Conservation (phyloP, 1,140 invertebrate species). For the Lordiphosa collinella region DNA sequence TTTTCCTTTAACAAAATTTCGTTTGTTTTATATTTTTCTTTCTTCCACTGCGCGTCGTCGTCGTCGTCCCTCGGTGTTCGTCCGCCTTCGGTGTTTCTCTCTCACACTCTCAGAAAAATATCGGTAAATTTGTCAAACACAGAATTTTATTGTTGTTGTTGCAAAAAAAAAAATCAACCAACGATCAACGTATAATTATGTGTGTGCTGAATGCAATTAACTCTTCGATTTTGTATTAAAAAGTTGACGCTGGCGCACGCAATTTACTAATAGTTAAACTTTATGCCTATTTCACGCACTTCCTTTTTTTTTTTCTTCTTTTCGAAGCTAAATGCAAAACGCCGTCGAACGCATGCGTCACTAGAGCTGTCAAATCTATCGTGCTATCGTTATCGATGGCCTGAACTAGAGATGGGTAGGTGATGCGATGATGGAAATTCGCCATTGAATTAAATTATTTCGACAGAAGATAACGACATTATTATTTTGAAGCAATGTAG, state of each 20-base stretch:
- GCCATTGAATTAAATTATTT: too few relatives aligned
- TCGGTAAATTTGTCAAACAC: constrained; percentile 63
- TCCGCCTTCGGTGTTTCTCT: constrained; percentile 12
- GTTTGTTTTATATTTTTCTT: constrained; percentile 6
- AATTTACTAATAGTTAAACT: neutral
- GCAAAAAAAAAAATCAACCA: constrained; percentile 32
- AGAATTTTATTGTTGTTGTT: constrained; percentile 8
- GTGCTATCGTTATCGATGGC: too few relatives aligned
- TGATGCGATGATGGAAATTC: too few relatives aligned
- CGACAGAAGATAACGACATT: too few relatives aligned
- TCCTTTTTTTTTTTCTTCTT: constrained; percentile 2
- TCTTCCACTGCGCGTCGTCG: constrained; percentile 19
- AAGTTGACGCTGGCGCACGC: too few relatives aligned
- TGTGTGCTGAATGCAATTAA: constrained; percentile 4
- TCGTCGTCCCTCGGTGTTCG: constrained; percentile 16
- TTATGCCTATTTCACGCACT: neutral
- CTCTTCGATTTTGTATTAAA: too few relatives aligned
- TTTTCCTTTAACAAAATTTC: neutral
- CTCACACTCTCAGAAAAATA: constrained; percentile 28
- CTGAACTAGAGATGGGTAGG: too few relatives aligned
- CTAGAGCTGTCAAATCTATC: neutral
- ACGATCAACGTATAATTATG: constrained; percentile 5
- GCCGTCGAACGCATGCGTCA: constrained; percentile 24
- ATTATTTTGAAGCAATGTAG: too few relatives aligned
- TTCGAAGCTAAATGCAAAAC: constrained; percentile 6